These are phyloP conservation scores for Schmidtea mediterranea DNA, from an alignment of 1,140 invertebrate species.

Conservation along the genomic window DNA sequence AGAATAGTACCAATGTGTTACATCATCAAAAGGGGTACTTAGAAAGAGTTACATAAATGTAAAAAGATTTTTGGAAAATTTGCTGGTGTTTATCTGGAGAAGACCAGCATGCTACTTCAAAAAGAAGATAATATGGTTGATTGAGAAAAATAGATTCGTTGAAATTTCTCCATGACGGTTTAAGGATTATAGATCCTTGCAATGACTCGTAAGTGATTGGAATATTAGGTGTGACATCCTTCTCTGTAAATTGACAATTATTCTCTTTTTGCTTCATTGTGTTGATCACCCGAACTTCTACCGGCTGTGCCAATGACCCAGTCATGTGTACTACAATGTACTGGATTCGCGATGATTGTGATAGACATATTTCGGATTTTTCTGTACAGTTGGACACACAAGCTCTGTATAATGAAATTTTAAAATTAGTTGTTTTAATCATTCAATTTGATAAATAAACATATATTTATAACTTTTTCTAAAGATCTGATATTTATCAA, in stretches of 20 bases:
- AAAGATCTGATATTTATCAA: too few species aligned
- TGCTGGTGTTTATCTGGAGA: neutral
- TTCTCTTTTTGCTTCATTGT: neutral
- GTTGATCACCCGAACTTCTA: too few species aligned
- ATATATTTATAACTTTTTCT: too few species aligned
- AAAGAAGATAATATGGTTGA: neutral
- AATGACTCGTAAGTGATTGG: neutral
- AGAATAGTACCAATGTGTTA: too few species aligned
- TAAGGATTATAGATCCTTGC: neutral
- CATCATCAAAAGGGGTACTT: conserved; percentile 3
- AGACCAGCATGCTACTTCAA: neutral
- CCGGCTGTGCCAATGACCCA: neutral
- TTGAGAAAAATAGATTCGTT: neutral
- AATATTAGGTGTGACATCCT: conserved; percentile 1
- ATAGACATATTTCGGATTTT: neutral
- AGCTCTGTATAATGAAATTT: neutral
- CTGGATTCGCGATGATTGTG: neutral
- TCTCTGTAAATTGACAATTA: conserved; percentile 1
- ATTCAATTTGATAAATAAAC: too few species aligned
- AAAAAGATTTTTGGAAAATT: conserved; percentile 4
- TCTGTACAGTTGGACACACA: neutral
- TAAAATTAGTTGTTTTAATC: neutral
- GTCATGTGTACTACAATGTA: neutral
- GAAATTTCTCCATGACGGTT: neutral
- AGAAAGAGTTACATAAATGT: neutral